Base-by-base conservation (phyloP, 2,113 vertebrate genomes). In the Sander vitreus region DNA sequence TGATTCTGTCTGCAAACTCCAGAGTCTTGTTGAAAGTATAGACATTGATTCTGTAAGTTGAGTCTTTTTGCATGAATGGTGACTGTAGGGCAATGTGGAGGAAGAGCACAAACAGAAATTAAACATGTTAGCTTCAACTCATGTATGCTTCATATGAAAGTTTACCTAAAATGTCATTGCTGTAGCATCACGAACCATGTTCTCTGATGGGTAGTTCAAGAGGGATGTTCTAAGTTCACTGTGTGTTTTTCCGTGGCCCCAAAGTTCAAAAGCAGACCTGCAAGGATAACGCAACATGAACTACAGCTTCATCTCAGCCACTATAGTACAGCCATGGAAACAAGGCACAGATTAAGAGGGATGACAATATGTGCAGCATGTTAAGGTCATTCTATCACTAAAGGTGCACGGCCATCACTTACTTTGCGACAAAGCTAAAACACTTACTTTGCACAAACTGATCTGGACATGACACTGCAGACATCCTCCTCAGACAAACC, bases 21-120 rank as follows among this genome's bases (percentile, higher is more conserved):
- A 99, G 85, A 0, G 97, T 99, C 95, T 97, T 99, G 93, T 99
- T 99, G 87, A 98, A 99, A 2, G 98, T 96, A 88, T 97, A 97
- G 89, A 99, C 96, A 30, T 95, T 96, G 84, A 99, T 93, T 96
- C 97, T 98, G 90, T 99, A 99, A 0, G 97, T 97, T 25, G 97
- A 97, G 23, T 96, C 93, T 79, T 96, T 85, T 59, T 95, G 95
- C 60, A 98, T 94, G 93, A 96, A 99, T 0, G 96, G 96, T 72
- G 92, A 91, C 98, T 99, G 92, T 76, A 92, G 92, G 84, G 62
- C 53, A 58, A 76, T 13, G 51, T 13, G 43, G 6, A 81, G 30
- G 58, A 54, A 80, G 14, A 48, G 15, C 25, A 51, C 19, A 74
- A 62, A 63, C 30, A 71, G n/a, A 50, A 59, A 71, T 59, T 0